Evolutionary conservation across 2,888 invertebrate species (phyloP).

Genomic region (Sphecodes monilicornis): DNA sequence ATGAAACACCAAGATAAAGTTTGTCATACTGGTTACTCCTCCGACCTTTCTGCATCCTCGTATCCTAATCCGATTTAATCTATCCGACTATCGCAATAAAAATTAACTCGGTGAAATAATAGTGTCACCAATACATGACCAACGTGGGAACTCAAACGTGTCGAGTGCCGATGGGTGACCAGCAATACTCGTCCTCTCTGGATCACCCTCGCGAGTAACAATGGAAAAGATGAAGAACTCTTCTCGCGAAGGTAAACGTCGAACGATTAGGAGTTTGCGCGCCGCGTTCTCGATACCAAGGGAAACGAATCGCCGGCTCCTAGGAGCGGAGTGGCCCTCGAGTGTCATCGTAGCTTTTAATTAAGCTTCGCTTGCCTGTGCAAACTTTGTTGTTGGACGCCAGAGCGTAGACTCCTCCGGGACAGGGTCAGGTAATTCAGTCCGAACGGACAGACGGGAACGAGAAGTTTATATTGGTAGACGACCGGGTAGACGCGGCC

Average conservation of each 20-base stretch:
- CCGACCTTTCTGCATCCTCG: no score
- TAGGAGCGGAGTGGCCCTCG: conserved; percentile 64
- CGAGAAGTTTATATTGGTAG: conserved; percentile 73
- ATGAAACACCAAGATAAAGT: no score
- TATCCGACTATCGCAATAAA: no score
- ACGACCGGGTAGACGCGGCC: conserved; percentile 59
- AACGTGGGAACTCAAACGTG: not conserved
- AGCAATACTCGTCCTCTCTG: not conserved
- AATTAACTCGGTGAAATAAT: not conserved
- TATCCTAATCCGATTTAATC: no score
- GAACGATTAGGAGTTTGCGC: conserved; percentile 58
- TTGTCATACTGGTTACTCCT: no score
- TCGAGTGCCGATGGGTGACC: no score
- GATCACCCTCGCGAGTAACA: not conserved
- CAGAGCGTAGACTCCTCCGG: conserved; percentile 67
- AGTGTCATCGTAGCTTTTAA: conserved; percentile 75
- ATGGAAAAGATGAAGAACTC: not conserved
- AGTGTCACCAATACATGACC: not conserved
- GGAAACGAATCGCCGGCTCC: conserved; percentile 65
- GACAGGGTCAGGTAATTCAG: conserved; percentile 71
- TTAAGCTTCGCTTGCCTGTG: conserved; percentile 72
- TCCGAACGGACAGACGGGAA: conserved; percentile 68
- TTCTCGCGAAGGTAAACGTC: conserved; percentile 53
- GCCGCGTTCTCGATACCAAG: conserved; percentile 57
- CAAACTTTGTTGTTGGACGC: conserved; percentile 70